Percentiles rank a stretch among this genome's conserved stretches.
Evolutionary conservation across 2,888 invertebrate genomes (phyloP).

Genomic region (Clusia tigrina): DNA sequence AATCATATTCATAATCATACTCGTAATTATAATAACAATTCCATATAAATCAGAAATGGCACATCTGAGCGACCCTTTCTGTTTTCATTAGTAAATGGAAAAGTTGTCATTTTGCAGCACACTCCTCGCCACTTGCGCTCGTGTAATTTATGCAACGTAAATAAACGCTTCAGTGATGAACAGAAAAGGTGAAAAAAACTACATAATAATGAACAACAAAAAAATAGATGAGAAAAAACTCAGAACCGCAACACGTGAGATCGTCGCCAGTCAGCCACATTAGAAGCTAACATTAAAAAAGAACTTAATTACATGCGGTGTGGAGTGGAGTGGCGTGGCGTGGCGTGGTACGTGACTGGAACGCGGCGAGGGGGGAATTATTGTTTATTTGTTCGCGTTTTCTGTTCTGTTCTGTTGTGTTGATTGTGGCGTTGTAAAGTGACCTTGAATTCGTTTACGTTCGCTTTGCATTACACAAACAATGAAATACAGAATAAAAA

Average conservation of each 20-base stretch:
- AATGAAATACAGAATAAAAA: conserved; percentile 11
- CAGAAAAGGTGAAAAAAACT: neutral
- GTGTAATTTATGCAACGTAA: conserved; percentile 7
- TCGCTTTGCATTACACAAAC: too few relatives aligned
- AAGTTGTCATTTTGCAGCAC: too few relatives aligned
- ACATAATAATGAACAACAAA: neutral
- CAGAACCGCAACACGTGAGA: neutral
- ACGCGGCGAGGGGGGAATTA: neutral
- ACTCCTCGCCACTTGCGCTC: too few relatives aligned
- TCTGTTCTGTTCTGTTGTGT: conserved; percentile 16
- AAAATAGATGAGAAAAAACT: neutral
- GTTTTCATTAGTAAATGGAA: too few relatives aligned
- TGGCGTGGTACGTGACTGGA: neutral
- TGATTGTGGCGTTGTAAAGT: conserved; percentile 4
- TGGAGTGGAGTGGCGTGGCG: neutral
- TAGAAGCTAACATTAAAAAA: neutral
- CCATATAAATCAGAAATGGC: too few relatives aligned
- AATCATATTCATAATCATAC: too few relatives aligned
- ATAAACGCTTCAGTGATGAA: conserved; percentile 19
- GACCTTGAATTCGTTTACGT: conserved; percentile 42
- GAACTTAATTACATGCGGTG: neutral
- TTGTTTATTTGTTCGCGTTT: neutral
- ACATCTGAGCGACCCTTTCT: too few relatives aligned
- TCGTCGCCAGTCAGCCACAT: neutral
- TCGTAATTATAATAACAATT: too few relatives aligned